These are phyloP conservation scores for Melitaea cinxia DNA, from an alignment of 1,140 invertebrate species.

Conservation along the genomic window DNA sequence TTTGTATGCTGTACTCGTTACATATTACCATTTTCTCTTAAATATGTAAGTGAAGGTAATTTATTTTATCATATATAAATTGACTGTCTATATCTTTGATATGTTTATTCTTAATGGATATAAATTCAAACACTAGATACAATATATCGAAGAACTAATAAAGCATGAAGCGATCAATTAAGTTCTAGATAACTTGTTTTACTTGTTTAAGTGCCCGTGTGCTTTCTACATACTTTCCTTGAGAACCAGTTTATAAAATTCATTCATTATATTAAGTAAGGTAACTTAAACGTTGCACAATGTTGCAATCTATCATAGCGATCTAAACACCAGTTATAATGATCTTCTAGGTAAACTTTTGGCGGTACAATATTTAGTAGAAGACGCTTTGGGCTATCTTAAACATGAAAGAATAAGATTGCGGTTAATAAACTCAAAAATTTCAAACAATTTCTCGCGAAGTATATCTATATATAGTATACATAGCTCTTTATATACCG, in stretches of 20 bases:
- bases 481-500: neutral
- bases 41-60: neutral
- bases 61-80: neutral
- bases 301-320: neutral
- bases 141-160: constrained; percentile 13
- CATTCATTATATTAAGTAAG: constrained; percentile 13
- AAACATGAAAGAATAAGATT: neutral
- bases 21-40: neutral
- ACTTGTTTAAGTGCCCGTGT: constrained; percentile 18
- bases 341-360: neutral
- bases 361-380: neutral
- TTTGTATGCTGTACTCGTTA: neutral
- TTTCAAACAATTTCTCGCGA: neutral
- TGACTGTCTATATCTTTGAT: neutral
- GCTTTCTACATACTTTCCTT: constrained; percentile 28
- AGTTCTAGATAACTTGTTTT: constrained; percentile 17
- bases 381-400: neutral
- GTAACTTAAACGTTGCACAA: neutral
- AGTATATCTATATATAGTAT: neutral
- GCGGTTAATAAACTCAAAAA: neutral
- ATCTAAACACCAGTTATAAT: neutral
- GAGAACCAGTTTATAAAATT: constrained; percentile 21
- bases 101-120: neutral
- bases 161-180: constrained; percentile 20
- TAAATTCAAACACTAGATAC: constrained; percentile 7